These are phyloP conservation scores for Mustelus asterias DNA, from an alignment of 2,113 vertebrate genomes.

Conservation along the genomic window DNA sequence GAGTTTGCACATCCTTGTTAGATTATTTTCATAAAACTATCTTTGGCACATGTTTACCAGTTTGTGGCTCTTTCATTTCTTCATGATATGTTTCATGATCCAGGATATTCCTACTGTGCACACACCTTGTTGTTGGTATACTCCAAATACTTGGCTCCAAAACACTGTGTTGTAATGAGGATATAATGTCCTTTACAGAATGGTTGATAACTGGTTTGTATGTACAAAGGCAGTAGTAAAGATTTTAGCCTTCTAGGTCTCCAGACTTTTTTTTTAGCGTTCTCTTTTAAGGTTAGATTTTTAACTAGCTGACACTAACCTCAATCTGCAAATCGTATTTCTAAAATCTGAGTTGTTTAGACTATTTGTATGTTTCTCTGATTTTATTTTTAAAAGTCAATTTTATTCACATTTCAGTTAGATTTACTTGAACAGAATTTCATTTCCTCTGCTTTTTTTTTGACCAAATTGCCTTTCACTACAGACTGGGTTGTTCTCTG, in stretches of 20 bases:
- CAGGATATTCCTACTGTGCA: not conserved
- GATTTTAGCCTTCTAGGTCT: not conserved
- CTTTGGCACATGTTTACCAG: not conserved
- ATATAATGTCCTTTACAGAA: not conserved
- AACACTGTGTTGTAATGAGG: not conserved
- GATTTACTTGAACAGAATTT: not conserved
- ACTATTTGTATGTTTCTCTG: not conserved
- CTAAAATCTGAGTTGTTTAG: not conserved
- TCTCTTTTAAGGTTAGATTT: not conserved
- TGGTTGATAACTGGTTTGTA: not conserved
- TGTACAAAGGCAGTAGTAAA: not conserved
- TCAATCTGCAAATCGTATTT: not conserved
- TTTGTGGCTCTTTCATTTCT: not conserved
- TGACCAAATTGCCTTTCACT: not conserved
- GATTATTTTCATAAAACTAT: not conserved
- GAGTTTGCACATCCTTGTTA: not conserved
- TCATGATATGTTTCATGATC: not conserved
- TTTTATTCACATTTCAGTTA: not conserved
- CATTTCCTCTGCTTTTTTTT: not conserved
- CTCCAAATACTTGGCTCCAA: conserved; percentile 1
- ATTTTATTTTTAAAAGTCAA: not conserved
- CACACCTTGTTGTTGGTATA: not conserved
- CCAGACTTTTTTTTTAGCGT: not conserved
- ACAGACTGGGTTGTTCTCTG: not conserved
- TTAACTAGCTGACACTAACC: not conserved